phyloP scores from a whole-genome alignment of 1,140 invertebrate species.

The Tetramorium parvispinum region DNA sequence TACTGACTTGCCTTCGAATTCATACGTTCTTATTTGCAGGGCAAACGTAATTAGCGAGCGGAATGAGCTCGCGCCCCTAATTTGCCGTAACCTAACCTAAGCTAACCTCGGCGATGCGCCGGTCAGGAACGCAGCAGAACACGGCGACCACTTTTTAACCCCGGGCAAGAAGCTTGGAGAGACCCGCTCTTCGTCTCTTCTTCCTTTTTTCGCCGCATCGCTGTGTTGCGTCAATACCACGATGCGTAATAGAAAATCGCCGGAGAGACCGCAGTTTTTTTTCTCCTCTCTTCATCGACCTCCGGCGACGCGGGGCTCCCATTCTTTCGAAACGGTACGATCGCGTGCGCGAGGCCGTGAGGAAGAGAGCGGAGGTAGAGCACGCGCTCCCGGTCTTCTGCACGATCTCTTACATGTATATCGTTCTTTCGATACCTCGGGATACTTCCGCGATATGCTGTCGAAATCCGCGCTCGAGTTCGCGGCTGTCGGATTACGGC shows the following conservation, averaged over 20 bases:
- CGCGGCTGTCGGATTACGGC: constrained; percentile 46
- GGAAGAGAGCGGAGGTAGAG: constrained; percentile 60
- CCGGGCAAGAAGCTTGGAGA: neutral
- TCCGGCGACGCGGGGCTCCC: constrained; percentile 36
- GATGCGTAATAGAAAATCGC: constrained; percentile 54
- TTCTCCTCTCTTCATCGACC: constrained; percentile 39
- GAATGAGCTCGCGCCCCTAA: neutral
- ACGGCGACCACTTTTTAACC: neutral
- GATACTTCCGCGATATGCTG: constrained; percentile 56
- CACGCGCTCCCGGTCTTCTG: constrained; percentile 30
- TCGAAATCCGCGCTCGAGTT: constrained; percentile 46
- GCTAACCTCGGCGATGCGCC: neutral
- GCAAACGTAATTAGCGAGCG: neutral
- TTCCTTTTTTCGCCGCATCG: constrained; percentile 28
- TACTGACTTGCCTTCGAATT: neutral
- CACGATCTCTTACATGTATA: constrained; percentile 26
- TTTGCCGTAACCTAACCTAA: neutral
- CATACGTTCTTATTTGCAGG: neutral
- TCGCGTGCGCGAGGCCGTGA: constrained; percentile 61
- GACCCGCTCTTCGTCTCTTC: constrained; percentile 29
- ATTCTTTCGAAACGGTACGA: constrained; percentile 66
- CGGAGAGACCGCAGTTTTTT: constrained; percentile 64
- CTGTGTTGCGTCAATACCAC: constrained; percentile 64
- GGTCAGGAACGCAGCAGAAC: neutral
- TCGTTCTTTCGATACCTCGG: constrained; percentile 61